Evolutionary conservation across 1,140 invertebrate species (phyloP), one percentile per base, ranked within the genome.

Genomic region (Teleogryllus occipitalis): DNA sequence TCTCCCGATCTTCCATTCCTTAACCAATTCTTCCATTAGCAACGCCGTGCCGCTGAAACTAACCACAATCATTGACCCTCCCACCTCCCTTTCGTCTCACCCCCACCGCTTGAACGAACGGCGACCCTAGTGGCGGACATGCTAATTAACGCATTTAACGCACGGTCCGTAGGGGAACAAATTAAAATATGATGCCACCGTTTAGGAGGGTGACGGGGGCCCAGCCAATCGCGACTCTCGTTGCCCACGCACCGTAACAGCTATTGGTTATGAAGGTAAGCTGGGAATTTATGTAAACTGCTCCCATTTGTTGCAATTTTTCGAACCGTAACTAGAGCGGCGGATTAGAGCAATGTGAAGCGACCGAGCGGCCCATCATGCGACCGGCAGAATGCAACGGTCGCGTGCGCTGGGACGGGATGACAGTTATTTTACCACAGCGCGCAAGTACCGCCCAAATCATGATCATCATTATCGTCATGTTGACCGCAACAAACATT

Each of bases 111-210:
- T 7, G 54, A 39, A 39, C 27, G 27, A 39, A 39, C 27, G 27
- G 27, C 27, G 27, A 39, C 27, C 27, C 27, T 39, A 39, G 10
- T 65, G 54, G 54, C 54, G 7, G 54, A 65, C 54, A 65, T 65
- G 54, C 54, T 65, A 65, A 65, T 65, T 65, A 65, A 65, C 54
- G 54, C 54, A 18, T 65, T 65, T 65, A 65, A 65, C 54, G 10
- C 54, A 65, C 10, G 10, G 54, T 14, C 54, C 54, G 10, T 65
- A 18, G 54, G 54, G 54, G 54, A 10, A 65, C 54, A 65, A 65
- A 65, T 65, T 65, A 65, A 65, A 65, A 65, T 65, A 65, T 65
- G 54, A 65, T 65, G 54, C 54, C 54, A 65, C 54, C 54, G 54
- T 65, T 65, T 65, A 65, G 10, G 54, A 18, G 54, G 54, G 54